Percentiles rank a stretch among this genome's conserved stretches.
Conservation (phyloP, 1,140 invertebrate species). For the Tyrophagus putrescentiae region DNA sequence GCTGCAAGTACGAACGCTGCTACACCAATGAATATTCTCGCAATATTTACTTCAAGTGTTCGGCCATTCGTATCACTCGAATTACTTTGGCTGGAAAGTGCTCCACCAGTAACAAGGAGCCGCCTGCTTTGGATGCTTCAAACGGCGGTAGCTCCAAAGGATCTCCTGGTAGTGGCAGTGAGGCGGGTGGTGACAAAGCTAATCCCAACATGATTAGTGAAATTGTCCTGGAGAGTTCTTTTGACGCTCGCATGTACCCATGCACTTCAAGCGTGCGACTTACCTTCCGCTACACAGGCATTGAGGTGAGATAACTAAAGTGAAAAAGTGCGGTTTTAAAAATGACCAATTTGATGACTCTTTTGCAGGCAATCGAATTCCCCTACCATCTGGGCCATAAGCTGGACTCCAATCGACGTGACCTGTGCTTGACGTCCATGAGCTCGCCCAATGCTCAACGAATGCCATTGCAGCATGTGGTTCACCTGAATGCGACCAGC, state of each 20-base stretch:
- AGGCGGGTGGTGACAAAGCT: not conserved
- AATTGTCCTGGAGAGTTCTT: not conserved
- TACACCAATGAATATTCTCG: slow-evolving; percentile 2
- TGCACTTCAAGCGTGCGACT: not conserved
- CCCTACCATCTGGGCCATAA: slow-evolving; percentile 8
- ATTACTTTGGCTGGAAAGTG: not conserved
- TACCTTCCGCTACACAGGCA: not conserved
- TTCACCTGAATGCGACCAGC: too few relatives aligned
- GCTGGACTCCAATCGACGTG: not conserved
- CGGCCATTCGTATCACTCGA: slow-evolving; percentile 6
- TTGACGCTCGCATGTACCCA: slow-evolving; percentile 11
- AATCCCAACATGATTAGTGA: not conserved
- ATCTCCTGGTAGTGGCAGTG: not conserved
- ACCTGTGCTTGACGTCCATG: slow-evolving; percentile 4
- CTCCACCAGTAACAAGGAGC: not conserved
- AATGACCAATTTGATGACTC: not conserved
- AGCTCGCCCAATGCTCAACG: too few relatives aligned
- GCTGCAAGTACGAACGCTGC: slow-evolving; percentile 9
- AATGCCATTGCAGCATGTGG: too few relatives aligned
- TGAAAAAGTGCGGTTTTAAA: too few relatives aligned
- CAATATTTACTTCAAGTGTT: slow-evolving; percentile 9
- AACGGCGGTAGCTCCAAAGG: not conserved
- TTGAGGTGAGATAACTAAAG: slow-evolving; percentile 7
- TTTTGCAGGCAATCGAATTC: not conserved
- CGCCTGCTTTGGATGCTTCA: not conserved